Conservation (phyloP, 2,888 invertebrate species). For the Megalurothrips usitatus region DNA sequence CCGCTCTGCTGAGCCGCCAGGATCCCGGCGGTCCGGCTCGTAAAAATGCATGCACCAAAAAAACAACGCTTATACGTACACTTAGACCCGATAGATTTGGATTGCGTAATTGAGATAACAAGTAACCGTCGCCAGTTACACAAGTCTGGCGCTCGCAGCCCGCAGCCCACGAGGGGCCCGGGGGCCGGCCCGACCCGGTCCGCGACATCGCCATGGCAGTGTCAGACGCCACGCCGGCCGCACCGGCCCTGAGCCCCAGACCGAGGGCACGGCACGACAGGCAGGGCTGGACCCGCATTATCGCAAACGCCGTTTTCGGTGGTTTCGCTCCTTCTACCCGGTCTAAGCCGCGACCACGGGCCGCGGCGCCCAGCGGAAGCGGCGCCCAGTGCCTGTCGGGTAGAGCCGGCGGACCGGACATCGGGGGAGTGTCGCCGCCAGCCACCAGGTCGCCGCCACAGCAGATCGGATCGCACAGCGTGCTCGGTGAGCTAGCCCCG, state of each 20-base stretch:
- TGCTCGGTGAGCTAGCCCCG: no score
- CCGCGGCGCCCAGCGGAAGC: no score
- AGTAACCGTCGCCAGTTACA: constrained; percentile 21
- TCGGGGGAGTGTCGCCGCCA: no score
- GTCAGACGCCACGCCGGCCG: no score
- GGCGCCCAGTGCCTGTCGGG: no score
- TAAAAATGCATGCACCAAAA: background rate
- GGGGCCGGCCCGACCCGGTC: background rate
- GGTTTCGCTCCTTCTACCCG: background rate
- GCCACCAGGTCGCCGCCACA: no score
- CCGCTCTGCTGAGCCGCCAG: no score
- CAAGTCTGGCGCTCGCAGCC: background rate
- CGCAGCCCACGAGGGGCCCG: background rate
- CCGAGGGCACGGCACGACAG: background rate
- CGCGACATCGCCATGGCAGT: background rate
- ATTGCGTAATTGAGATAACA: constrained; percentile 25
- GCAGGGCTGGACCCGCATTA: background rate
- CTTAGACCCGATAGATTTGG: constrained; percentile 24
- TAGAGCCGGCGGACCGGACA: no score
- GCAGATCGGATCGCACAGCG: no score
- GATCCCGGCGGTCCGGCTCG: no score
- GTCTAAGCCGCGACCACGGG: background rate
- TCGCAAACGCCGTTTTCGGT: constrained; percentile 1
- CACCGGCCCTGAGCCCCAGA: no score
- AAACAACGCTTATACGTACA: constrained; percentile 22